Evolutionary conservation across 2,113 vertebrate species (phyloP).

Genomic region (Herpetotheres cachinnans): DNA sequence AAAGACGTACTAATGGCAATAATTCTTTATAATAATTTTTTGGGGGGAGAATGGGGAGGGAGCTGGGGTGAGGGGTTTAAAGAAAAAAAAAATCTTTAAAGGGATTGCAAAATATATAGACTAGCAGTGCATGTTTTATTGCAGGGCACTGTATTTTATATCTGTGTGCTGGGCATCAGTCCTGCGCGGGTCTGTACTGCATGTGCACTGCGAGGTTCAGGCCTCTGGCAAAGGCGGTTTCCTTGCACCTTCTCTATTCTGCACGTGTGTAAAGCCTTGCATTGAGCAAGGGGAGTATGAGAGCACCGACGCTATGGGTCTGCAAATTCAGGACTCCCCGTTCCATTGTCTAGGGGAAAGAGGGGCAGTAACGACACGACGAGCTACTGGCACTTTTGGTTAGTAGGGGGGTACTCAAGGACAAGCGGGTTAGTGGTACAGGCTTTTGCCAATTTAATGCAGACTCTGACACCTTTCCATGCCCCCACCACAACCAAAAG

Average conservation of each 20-base stretch:
- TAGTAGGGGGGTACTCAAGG: not conserved
- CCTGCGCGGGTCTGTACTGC: not conserved
- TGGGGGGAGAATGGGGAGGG: conserved; percentile 71
- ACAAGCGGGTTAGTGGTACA: not conserved
- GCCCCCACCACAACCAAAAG: not conserved
- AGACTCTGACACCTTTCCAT: not conserved
- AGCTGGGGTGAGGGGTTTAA: conserved; percentile 64
- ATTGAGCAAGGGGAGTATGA: not conserved
- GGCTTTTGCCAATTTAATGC: not conserved
- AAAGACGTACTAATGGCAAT: conserved; percentile 96
- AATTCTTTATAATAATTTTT: conserved; percentile 97
- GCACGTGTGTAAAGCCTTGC: not conserved
- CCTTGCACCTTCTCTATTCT: not conserved
- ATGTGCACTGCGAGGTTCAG: rapidly evolving
- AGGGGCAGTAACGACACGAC: not conserved
- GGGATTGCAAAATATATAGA: conserved; percentile 69
- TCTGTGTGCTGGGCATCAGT: not conserved
- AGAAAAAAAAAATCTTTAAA: conserved; percentile 73
- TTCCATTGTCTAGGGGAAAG: not conserved
- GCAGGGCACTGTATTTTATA: conserved; percentile 33
- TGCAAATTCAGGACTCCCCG: not conserved
- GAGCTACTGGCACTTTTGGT: not conserved
- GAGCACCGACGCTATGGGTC: not conserved
- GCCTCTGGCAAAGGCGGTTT: not conserved
- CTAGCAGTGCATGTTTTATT: conserved; percentile 51